A percentile compares a stretch with the other conserved stretches of the same genome.
Evolutionary conservation across 1,140 invertebrate species (phyloP).

Genomic region (Hormaphis cornu): DNA sequence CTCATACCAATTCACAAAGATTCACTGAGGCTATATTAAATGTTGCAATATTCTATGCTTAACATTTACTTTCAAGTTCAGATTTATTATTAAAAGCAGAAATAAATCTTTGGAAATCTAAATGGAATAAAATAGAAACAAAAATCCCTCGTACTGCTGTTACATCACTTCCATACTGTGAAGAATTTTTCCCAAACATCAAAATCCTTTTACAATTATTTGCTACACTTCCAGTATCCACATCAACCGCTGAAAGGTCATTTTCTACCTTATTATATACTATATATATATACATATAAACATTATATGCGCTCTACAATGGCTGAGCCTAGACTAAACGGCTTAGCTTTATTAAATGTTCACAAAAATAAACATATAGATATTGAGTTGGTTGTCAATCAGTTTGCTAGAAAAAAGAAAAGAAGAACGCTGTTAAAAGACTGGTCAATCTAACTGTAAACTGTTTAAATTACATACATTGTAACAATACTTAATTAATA

Average conservation of each 20-base stretch:
- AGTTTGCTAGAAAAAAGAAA: neutral
- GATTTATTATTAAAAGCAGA: neutral
- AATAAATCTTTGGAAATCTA: neutral
- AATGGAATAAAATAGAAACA: neutral
- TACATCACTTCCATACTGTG: neutral
- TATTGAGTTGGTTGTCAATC: neutral
- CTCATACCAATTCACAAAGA: too few relatives aligned
- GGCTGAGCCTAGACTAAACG: neutral
- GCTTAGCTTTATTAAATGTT: neutral
- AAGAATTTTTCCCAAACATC: conserved; percentile 30
- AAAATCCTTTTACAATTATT: conserved; percentile 32
- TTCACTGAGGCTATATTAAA: neutral
- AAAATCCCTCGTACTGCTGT: neutral
- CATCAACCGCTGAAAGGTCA: conserved; percentile 34
- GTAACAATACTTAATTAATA: too few relatives aligned
- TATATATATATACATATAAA: too few relatives aligned
- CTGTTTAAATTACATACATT: too few relatives aligned
- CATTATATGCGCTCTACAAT: conserved; percentile 34
- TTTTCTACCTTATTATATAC: conserved; percentile 35
- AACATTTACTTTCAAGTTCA: neutral
- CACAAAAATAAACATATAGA: neutral
- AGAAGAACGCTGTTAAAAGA: neutral
- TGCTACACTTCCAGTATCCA: conserved; percentile 34
- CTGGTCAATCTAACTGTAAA: too few relatives aligned
- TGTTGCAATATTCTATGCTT: neutral